A percentile compares a stretch with the other conserved stretches of the same genome.
These are phyloP conservation scores for Lutjanus campechanus DNA, from an alignment of 2,797 vertebrate genomes.

Conservation along the genomic window DNA sequence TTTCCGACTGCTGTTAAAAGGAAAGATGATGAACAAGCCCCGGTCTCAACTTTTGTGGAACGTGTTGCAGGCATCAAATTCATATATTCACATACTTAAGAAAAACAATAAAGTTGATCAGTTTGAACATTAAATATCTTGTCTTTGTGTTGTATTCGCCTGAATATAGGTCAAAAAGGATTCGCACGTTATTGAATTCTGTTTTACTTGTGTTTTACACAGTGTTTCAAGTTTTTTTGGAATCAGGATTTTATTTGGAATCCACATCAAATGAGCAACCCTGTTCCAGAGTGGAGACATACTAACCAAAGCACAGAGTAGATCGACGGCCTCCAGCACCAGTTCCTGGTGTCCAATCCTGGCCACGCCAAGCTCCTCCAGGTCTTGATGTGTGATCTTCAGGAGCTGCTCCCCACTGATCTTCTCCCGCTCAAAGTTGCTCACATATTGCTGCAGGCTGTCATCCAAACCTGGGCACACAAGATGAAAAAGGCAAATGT, in stretches of 20 bases:
- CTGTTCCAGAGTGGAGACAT: not conserved
- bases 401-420: slow-evolving; percentile 96
- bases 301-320: slow-evolving; percentile 98
- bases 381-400: slow-evolving; percentile 97
- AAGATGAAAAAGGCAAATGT: not conserved
- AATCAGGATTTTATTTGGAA: not conserved
- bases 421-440: slow-evolving; percentile 96
- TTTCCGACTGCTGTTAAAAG: too few relatives aligned
- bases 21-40: too few relatives aligned
- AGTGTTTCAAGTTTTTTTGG: too few relatives aligned
- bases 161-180: too few relatives aligned
- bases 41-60: too few relatives aligned
- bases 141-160: too few relatives aligned
- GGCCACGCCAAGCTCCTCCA: slow-evolving; percentile 95
- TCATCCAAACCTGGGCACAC: slow-evolving; percentile 90
- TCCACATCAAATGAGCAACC: not conserved
- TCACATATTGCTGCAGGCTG: slow-evolving; percentile 94
- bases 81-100: too few relatives aligned
- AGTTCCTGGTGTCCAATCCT: slow-evolving; percentile 98
- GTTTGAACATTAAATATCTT: too few relatives aligned
- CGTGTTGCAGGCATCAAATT: too few relatives aligned
- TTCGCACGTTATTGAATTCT: too few relatives aligned
- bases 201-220: too few relatives aligned
- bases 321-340: slow-evolving; percentile 96
- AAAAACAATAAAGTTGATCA: too few relatives aligned